These are phyloP conservation scores for Caenorhabditis sp. DNA, from an alignment of 2,888 invertebrate genomes.

Conservation along the genomic window DNA sequence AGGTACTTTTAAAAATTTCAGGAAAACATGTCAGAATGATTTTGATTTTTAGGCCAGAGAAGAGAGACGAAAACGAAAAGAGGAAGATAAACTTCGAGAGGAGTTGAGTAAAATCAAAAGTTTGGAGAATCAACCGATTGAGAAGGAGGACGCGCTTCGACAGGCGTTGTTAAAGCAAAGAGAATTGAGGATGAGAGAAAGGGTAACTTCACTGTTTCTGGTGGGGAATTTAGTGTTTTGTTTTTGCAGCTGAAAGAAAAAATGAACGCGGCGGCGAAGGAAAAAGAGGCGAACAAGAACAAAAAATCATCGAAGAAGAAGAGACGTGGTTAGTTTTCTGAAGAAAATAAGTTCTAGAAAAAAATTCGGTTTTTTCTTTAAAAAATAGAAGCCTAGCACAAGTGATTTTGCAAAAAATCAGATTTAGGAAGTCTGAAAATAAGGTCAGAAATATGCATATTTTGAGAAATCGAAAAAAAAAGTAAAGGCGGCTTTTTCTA, in stretches of 20 bases:
- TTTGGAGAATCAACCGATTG: slow-evolving; percentile 28
- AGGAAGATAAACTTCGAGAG: slow-evolving; percentile 36
- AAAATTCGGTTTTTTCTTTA: too few species aligned
- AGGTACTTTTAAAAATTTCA: slow-evolving; percentile 16
- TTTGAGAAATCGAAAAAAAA: too few species aligned
- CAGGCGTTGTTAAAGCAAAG: slow-evolving; percentile 42
- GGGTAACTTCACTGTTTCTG: too few species aligned
- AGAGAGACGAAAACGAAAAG: slow-evolving; percentile 28
- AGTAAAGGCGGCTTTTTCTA: too few species aligned
- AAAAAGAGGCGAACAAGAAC: not conserved
- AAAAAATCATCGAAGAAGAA: not conserved
- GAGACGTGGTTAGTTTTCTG: not conserved
- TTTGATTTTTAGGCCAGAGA: slow-evolving; percentile 20
- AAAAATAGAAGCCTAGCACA: too few species aligned
- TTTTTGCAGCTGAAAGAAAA: not conserved
- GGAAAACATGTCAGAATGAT: too few species aligned
- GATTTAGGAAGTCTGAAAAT: not conserved
- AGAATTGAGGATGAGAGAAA: slow-evolving; percentile 48
- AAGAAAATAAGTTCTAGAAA: too few species aligned
- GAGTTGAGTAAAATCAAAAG: slow-evolving; percentile 36
- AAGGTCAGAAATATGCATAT: not conserved
- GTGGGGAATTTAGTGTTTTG: not conserved
- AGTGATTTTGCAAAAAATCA: not conserved
- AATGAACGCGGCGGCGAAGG: not conserved
- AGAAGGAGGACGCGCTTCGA: slow-evolving; percentile 46